Evolutionary conservation across 2,113 vertebrate genomes (phyloP), one percentile per base, ranked within the genome.

Genomic region (Anhinga anhinga): DNA sequence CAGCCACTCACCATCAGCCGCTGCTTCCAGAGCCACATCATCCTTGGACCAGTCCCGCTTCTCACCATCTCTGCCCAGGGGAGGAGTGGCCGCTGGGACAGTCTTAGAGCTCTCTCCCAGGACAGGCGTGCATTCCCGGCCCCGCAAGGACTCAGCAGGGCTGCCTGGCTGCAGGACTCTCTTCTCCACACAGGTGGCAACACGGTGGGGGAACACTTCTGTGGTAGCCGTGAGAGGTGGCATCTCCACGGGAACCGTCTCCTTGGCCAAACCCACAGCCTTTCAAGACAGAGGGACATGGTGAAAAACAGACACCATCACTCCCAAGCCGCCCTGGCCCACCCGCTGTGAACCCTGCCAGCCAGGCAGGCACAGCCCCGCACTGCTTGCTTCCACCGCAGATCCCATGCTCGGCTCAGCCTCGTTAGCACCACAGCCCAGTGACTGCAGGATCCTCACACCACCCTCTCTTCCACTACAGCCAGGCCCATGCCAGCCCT

Each of bases 21-120:
- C 97, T 82, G 98, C 93, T 94, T 98, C 94, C 96, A 98, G 84
- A 95, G 91, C 95, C 87, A 96, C 98, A 0, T 98, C 98, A 12
- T 99, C 99, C 95, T 99, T 99, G 18, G 98, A 98, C 97, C 96
- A 97, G 96, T 98, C 98, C 50, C 93, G 98, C 97, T 99, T 99
- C 94, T 99, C 98, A 50, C 79, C 4, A 5, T 97, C 97, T 92
- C 94, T 96, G 82, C 83, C 71, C 34, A 40, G 16, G 52, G 89
- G 38, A 83, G 63, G 86, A 45, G 96, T 67, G 36, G 95, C 87
- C 15, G n/a, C 81, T 50, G 93, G 76, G 23, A 93, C 47, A 13
- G 86, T 63, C 81, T 97, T 97, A 19, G 97, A 82, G 26, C 88
- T 97, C 84, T 97, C 95, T 58, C 93, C 94, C 26, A 93, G 53